Percentiles rank a stretch among this genome's conserved stretches.
These are phyloP conservation scores for Pterostichus niger DNA, from an alignment of 2,888 invertebrate genomes.

Conservation along the genomic window DNA sequence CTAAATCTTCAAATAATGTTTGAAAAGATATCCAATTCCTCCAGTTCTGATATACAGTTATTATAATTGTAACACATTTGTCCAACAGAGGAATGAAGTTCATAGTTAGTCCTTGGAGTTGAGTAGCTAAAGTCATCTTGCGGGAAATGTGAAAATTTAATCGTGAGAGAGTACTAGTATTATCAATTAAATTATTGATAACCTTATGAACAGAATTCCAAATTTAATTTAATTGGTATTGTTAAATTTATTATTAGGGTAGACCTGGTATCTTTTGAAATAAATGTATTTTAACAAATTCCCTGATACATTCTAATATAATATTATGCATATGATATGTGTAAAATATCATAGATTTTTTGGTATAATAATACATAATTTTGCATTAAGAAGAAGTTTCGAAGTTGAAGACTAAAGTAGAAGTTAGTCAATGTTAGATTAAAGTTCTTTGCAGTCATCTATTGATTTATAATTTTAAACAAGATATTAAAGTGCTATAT, in stretches of 20 bases:
- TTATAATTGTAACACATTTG: too few species aligned
- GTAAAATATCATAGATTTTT: too few species aligned
- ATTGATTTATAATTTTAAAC: conserved; percentile 1
- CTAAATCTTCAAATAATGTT: too few species aligned
- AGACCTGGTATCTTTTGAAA: background rate
- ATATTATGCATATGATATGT: background rate
- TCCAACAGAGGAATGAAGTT: too few species aligned
- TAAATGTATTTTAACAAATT: background rate
- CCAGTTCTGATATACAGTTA: too few species aligned
- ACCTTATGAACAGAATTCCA: background rate
- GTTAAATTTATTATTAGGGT: background rate
- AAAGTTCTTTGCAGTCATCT: background rate
- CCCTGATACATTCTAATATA: background rate
- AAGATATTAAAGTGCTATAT: background rate
- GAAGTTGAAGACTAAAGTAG: conserved; percentile 8
- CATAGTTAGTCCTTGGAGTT: too few species aligned
- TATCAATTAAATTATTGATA: too few species aligned
- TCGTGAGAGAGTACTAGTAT: too few species aligned
- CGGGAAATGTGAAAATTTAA: too few species aligned
- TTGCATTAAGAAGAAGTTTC: background rate
- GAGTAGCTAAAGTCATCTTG: too few species aligned
- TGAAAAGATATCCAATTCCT: too few species aligned
- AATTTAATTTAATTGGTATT: background rate
- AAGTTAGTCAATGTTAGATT: background rate
- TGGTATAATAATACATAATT: background rate